phyloP scores from a whole-genome alignment of 1,140 invertebrate species.

The Euura lappo region DNA sequence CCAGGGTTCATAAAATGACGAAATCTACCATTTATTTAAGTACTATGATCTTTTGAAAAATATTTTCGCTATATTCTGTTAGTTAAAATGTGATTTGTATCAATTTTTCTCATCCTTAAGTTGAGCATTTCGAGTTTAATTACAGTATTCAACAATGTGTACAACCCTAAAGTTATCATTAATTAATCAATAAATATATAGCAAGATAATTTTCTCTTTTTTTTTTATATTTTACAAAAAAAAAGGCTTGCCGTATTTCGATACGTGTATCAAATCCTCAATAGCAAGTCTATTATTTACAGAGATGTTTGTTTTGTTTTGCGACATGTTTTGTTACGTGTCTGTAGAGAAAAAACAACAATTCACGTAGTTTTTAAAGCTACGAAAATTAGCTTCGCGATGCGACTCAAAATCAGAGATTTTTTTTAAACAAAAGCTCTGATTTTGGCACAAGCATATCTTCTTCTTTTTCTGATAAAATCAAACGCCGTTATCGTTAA shows the following conservation, averaged over 20 bases:
- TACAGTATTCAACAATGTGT: not conserved
- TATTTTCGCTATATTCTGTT: not conserved
- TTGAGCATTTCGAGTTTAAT: not conserved
- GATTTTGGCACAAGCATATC: not conserved
- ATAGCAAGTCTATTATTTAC: not conserved
- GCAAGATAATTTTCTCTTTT: not conserved
- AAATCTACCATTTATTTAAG: not conserved
- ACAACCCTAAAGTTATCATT: not conserved
- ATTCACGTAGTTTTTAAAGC: not conserved
- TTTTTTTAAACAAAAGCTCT: not conserved
- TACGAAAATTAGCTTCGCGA: not conserved
- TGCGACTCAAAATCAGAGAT: not conserved
- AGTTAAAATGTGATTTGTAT: not conserved
- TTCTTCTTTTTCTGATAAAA: not conserved
- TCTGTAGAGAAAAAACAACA: not conserved
- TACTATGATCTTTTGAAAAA: not conserved
- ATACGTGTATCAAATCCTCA: no score
- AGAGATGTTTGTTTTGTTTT: not conserved
- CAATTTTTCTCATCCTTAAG: not conserved
- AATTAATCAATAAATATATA: slow-evolving; percentile 1
- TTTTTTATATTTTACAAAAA: not conserved
- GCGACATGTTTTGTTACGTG: not conserved
- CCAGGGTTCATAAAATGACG: no score
- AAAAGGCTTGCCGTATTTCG: not conserved
- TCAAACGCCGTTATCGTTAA: not conserved